phyloP scores from a whole-genome alignment of 2,797 vertebrate genomes.

The Molossus alvarezi region DNA sequence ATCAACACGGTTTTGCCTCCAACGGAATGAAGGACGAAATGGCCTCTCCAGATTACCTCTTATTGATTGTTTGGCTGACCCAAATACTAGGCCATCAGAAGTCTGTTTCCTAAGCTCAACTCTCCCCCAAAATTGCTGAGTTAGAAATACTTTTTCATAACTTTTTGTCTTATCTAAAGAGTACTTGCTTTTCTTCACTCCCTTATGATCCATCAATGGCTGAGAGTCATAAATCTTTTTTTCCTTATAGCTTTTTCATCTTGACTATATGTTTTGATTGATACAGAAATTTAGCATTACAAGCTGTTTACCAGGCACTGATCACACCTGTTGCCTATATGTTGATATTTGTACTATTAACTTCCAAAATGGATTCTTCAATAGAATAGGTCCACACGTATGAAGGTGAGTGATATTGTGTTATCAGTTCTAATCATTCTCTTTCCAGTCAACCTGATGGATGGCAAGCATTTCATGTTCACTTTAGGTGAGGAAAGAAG shows the following conservation, averaged over 20 bases:
- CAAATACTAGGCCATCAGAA: constrained; percentile 59
- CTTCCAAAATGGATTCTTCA: constrained; percentile 37
- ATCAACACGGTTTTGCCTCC: constrained; percentile 87
- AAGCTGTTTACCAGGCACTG: not conserved
- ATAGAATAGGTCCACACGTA: not conserved
- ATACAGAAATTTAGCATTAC: not conserved
- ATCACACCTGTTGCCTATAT: not conserved
- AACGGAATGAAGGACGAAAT: constrained; percentile 85
- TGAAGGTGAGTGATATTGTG: not conserved
- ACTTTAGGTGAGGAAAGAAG: not conserved
- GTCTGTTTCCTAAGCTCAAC: constrained; percentile 55
- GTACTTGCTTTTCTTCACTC: not conserved
- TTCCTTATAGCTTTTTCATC: constrained; percentile 29
- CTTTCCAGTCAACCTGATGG: not conserved
- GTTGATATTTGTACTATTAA: constrained; percentile 19
- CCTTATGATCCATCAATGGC: not conserved
- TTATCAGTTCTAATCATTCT: not conserved
- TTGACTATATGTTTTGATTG: constrained; percentile 37
- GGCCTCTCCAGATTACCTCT: constrained; percentile 52
- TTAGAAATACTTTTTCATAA: constrained; percentile 25
- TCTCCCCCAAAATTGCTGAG: constrained; percentile 3
- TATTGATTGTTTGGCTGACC: constrained; percentile 71
- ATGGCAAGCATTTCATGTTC: constrained; percentile 17
- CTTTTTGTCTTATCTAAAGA: constrained; percentile 43
- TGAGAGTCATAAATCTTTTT: constrained; percentile 42